phyloP scores from a whole-genome alignment of 30 jellyfish, hydroid and myxozoan genomes.

The Aurelia sp. region DNA sequence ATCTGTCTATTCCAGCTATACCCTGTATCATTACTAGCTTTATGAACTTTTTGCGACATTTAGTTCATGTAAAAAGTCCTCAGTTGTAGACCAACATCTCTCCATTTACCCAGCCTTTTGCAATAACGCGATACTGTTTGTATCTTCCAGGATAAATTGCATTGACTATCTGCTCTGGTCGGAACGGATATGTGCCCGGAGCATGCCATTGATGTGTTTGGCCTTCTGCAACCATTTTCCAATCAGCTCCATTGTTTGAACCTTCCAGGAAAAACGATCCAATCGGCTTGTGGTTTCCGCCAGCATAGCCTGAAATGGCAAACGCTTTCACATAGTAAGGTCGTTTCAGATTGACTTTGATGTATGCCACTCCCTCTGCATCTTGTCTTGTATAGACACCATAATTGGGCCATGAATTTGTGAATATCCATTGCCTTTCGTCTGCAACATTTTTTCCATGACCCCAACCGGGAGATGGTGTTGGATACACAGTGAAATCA shows the following conservation, averaged over 20 bases:
- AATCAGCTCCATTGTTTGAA: background rate
- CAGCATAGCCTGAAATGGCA: constrained; percentile 7
- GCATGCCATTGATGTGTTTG: constrained; percentile 15
- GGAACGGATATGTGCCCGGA: constrained; percentile 47
- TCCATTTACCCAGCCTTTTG: constrained; percentile 31
- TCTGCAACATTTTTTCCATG: constrained; percentile 10
- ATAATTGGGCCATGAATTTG: constrained; percentile 4
- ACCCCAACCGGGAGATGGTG: constrained; percentile 22
- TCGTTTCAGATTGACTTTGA: constrained; percentile 1
- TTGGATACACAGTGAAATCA: constrained; percentile 25
- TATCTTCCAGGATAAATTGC: constrained; percentile 5
- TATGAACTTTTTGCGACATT: background rate
- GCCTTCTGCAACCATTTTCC: constrained; percentile 15
- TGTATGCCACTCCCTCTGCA: constrained; percentile 4
- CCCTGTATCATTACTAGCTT: no score
- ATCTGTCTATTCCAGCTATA: no score
- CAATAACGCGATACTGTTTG: constrained; percentile 24
- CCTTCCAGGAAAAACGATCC: background rate
- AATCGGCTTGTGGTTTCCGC: constrained; percentile 12
- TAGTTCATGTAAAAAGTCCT: constrained; percentile 27
- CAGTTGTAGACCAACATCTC: constrained; percentile 15
- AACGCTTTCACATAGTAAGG: background rate
- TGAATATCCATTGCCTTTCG: constrained; percentile 2
- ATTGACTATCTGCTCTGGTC: constrained; percentile 17
- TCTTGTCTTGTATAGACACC: constrained; percentile 10